Evolutionary conservation across 2,888 invertebrate species (phyloP).

Genomic region (Allophyes oxyacanthae): DNA sequence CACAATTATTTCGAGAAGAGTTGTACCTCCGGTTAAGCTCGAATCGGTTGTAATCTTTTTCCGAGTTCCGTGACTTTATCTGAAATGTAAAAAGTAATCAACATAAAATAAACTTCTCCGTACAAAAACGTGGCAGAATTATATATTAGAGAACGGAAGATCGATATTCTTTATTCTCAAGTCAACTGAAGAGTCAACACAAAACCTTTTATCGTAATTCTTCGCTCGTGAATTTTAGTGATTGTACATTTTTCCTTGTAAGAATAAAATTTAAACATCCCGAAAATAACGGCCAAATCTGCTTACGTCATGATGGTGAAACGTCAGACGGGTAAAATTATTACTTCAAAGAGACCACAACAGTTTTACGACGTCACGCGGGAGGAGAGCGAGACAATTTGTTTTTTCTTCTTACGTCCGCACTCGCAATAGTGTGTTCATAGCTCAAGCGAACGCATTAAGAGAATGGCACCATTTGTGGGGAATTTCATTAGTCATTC

Average conservation of each 20-base stretch:
- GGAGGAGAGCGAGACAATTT: conserved; percentile 56
- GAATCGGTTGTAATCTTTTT: conserved; percentile 31
- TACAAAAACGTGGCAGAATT: conserved; percentile 53
- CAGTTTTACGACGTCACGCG: conserved; percentile 43
- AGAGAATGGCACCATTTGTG: conserved; percentile 72
- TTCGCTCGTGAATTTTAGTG: conserved; percentile 38
- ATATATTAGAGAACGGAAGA: conserved; percentile 50
- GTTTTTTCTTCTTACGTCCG: conserved; percentile 51
- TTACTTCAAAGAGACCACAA: conserved; percentile 51
- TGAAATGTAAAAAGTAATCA: conserved; percentile 60
- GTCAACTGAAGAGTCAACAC: conserved; percentile 33
- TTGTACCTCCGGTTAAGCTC: neutral
- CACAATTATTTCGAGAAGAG: conserved; percentile 9
- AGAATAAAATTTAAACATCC: conserved; percentile 46
- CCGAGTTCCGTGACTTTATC: conserved; percentile 49
- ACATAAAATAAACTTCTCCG: conserved; percentile 54
- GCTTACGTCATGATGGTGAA: conserved; percentile 56
- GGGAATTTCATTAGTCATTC: conserved; percentile 79
- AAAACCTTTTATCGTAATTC: conserved; percentile 45
- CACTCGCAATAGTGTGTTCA: conserved; percentile 57
- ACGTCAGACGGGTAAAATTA: conserved; percentile 49
- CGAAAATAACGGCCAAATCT: conserved; percentile 48
- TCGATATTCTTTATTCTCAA: conserved; percentile 54
- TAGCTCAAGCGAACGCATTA: conserved; percentile 68
- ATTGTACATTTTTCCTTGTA: conserved; percentile 44